Conservation (phyloP, 1,140 invertebrate genomes). For the Cardiocondyla obscurior region DNA sequence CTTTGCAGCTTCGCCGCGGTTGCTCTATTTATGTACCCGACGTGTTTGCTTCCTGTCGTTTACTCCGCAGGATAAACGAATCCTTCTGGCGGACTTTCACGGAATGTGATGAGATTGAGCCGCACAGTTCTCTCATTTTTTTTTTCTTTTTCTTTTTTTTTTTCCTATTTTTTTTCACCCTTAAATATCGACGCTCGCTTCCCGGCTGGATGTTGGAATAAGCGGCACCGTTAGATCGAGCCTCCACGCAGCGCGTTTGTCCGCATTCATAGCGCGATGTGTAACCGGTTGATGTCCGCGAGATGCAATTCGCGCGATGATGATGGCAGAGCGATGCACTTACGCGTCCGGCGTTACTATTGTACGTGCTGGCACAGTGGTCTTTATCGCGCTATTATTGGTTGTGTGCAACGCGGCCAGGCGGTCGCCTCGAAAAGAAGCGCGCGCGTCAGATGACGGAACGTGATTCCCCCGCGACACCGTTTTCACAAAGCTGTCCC, state of each 20-base stretch:
- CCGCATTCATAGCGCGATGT: slow-evolving; percentile 8
- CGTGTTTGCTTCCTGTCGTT: background rate
- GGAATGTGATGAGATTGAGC: background rate
- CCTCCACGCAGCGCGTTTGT: background rate
- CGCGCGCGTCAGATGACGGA: background rate
- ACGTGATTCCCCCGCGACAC: background rate
- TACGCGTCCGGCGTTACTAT: slow-evolving; percentile 1
- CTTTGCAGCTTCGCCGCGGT: background rate
- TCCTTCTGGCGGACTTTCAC: background rate
- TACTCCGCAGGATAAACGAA: background rate
- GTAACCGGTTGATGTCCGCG: background rate
- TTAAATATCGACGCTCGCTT: background rate
- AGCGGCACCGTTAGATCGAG: slow-evolving; percentile 16
- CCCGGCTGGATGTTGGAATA: background rate
- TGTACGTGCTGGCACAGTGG: background rate
- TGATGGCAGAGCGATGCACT: slow-evolving; percentile 17
- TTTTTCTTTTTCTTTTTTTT: too few relatives aligned
- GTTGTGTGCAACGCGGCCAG: slow-evolving; percentile 25
- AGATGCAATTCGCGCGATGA: slow-evolving; percentile 6
- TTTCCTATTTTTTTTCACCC: slow-evolving; percentile 5
- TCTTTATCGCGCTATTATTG: slow-evolving; percentile 22
- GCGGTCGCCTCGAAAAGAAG: slow-evolving; percentile 24
- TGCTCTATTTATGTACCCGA: background rate
- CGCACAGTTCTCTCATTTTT: background rate
- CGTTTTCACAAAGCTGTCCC: background rate